Evolutionary conservation across 2,797 vertebrate species (phyloP), one percentile per base, ranked within the genome.

Genomic region (Melanotaenia nigrans): DNA sequence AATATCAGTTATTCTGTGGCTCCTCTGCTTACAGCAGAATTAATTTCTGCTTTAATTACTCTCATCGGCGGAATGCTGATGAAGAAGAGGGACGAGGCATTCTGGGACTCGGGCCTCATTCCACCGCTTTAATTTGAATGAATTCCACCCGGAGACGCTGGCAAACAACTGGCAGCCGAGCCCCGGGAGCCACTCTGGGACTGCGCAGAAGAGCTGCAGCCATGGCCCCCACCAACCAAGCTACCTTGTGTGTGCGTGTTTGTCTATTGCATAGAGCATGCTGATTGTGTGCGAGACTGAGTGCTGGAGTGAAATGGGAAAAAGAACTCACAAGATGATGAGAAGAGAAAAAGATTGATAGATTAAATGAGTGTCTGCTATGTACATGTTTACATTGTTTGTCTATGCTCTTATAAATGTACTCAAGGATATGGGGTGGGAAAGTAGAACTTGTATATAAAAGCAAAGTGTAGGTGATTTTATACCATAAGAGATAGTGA

Each of bases 31-130:
- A 97, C 96, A 97, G 96, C 97, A 98, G 98, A 99, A 98, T 99
- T 99, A 99, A 98, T 98, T 98, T 98, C 96, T 97, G 96, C 97
- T 98, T 98, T 99, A 99, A 99, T 99, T 98, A 99, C 97, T 98
- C 98, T 99, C 97, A 97, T 99, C 97, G 96, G 96, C 96, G 97
- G 97, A 99, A 99, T 99, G 97, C 97, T 98, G 97, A 99, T 99
- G 98, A 99, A 98, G 97, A 96, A 96, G 96, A 96, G 97, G 96
- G 97, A 99, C 97, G 96, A 96, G 95, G 97, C 96, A 99, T 97
- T 97, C 96, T 97, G 97, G 97, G 97, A 99, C 95, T 95, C 94
- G 94, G 96, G 96, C 96, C 96, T 97, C 96, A 96, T 97, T 97
- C 97, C 96, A 95, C 96, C 95, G 96, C 97, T 97, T 98, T 99